Base-by-base conservation (phyloP, 2,113 vertebrate genomes). In the Neopipo cinnamomea region DNA sequence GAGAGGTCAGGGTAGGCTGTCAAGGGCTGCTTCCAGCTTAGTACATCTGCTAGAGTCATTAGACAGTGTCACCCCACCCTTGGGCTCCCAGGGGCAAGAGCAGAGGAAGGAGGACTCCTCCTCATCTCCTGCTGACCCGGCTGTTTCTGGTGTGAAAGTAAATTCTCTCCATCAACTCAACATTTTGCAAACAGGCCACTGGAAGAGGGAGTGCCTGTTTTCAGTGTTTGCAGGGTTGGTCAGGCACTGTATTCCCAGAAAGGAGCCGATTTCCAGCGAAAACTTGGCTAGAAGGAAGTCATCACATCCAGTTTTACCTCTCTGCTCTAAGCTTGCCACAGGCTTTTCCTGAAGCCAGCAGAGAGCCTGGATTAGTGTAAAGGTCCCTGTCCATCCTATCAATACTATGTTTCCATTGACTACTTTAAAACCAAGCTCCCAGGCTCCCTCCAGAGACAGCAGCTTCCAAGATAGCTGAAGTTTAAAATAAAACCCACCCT, bases 31-130 rank as follows among this genome's bases (percentile, higher is more conserved):
- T 83, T 92, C 91, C 74, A 89, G 84, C 83, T 81, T 78, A 74
- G 23, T 74, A 52, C 85, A 96, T 90, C 91, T 95, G 88, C 63
- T 96, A 41, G 83, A 97, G 75, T 61, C 85, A 91, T 95, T 92
- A 93, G 59, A 80, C 30, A 88, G 41, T 70, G 67, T 85, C 86
- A 93, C 73, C 77, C 85, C 91, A 95, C 95, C 95, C 92, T 59
- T 76, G 28, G 65, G 63, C 39, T 93, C 91, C 79, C 81, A 75
- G 24, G 72, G 62, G 81, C 74, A 63, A 66, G 8, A 30, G 49
- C 46, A 94, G 77, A 96, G 86, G 78, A 94, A 85, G 78, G 46
- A 91, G 79, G 9, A 82, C 76, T 93, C 68, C 90, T 96, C 80
- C 88, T 92, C 79, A 87, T 80, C 81, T 91, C 93, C 86, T 95